A percentile compares a stretch with the other conserved stretches of the same genome.
Evolutionary conservation across 1,140 invertebrate genomes (phyloP).

Genomic region (Cydia fagiglandana): DNA sequence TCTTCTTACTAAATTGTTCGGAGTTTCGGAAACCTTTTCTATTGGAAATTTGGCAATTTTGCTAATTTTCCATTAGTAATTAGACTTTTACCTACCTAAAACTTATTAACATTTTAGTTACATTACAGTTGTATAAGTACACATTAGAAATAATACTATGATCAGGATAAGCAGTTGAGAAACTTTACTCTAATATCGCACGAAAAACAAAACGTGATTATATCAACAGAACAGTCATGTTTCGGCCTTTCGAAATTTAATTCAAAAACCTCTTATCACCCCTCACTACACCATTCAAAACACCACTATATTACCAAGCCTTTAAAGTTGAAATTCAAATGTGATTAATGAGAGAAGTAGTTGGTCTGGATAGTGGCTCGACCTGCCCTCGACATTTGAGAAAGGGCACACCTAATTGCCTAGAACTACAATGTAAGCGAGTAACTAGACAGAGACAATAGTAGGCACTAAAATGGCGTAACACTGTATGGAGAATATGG

Average conservation of each 20-base stretch:
- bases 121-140: too few relatives aligned
- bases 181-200: constrained; percentile 3
- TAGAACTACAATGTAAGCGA: constrained; percentile 7
- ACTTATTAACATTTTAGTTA: too few relatives aligned
- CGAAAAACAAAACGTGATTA: constrained; percentile 14
- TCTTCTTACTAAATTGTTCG: too few relatives aligned
- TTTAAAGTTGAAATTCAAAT: neutral
- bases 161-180: neutral
- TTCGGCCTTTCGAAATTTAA: neutral
- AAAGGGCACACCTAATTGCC: constrained; percentile 7
- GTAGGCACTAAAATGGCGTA: neutral
- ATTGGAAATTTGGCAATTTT: too few relatives aligned
- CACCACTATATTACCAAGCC: neutral
- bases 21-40: too few relatives aligned
- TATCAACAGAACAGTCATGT: constrained; percentile 8
- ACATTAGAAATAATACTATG: too few relatives aligned
- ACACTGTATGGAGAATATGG: too few relatives aligned
- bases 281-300: neutral
- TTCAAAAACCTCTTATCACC: neutral
- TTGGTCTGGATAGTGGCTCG: neutral
- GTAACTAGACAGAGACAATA: neutral
- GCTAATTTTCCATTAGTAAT: too few relatives aligned
- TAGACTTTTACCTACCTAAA: too few relatives aligned
- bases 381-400: constrained; percentile 10
- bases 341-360: neutral